Evolutionary conservation across 2,888 invertebrate genomes (phyloP).

Genomic region (Hydrotaea cyrtoneurina): DNA sequence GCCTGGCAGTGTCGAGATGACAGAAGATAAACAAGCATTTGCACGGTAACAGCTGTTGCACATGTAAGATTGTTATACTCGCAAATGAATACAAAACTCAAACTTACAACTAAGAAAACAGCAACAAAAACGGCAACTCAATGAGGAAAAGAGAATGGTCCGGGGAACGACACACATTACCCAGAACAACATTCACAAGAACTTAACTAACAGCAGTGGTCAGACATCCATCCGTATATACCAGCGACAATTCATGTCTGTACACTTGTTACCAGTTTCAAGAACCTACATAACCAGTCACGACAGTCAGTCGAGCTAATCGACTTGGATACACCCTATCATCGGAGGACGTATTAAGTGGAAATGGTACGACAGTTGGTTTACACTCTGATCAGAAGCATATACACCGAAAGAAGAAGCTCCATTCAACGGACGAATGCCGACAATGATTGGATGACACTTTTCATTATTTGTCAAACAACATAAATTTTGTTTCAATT

Average conservation of each 20-base stretch:
- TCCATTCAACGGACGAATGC: too few relatives aligned
- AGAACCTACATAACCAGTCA: conserved; percentile 11
- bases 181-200: conserved; percentile 32
- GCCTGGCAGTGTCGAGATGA: conserved; percentile 20
- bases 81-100: conserved; percentile 34
- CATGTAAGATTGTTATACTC: conserved; percentile 19
- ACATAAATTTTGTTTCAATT: too few relatives aligned
- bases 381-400: too few relatives aligned
- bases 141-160: background rate
- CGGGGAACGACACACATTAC: background rate
- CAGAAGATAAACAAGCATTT: conserved; percentile 21
- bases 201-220: conserved; percentile 37
- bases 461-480: too few relatives aligned
- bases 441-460: too few relatives aligned
- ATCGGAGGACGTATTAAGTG: background rate
- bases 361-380: too few relatives aligned
- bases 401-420: too few relatives aligned
- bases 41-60: conserved; percentile 40
- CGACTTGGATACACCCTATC: background rate
- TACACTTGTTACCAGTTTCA: conserved; percentile 34
- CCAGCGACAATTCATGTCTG: background rate
- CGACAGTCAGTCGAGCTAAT: background rate
- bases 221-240: conserved; percentile 30
- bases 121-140: conserved; percentile 14
- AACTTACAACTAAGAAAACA: conserved; percentile 18